Evolutionary conservation across 2,797 vertebrate species (phyloP), one percentile per base, ranked within the genome.

Genomic region (Paedocypris micromegethes): DNA sequence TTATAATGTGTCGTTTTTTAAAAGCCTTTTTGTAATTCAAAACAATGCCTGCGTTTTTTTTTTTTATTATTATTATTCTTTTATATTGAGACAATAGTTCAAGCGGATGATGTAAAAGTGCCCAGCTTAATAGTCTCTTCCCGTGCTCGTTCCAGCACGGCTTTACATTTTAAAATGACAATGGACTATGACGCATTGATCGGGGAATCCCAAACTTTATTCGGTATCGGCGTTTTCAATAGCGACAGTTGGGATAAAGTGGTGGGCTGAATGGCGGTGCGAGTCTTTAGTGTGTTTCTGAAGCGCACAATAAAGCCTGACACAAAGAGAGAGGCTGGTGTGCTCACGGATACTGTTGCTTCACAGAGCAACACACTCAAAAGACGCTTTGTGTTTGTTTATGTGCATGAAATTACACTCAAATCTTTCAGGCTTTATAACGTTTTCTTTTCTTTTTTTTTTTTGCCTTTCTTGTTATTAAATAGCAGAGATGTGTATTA

Each of bases 281-380:
- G 71, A 75, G 66, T 70, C 69, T 77, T 79, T 79, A 77, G 75
- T 70, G 66, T 72, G 74, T 78, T 78, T 78, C 64, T 78, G 63
- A 74, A 77, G 67, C 67, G 65, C 64, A 80, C 77, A 82, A 78
- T 75, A 72, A 74, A 75, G 49, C 75, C 64, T 51, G 71, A 74
- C 72, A 82, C 74, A 78, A 78, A 79, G 23, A 23, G 23, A 72
- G 76, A 72, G 70, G 68, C 71, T 75, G 74, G 69, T 66, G 62
- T 67, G 66, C 64, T 54, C 68, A 71, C 70, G 68, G 70, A 74
- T 72, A 75, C 75, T 77, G 77, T 76, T 75, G 71, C 76, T 57
- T 72, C 23, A 23, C 23, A 23, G 67, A 68, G 75, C 64, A 77
- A 69, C 66, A 60, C 44, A 37, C 71, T 77, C 62, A 70, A 74